A percentile compares a stretch with the other conserved stretches of the same genome.
Conservation (phyloP, 1,140 invertebrate genomes). For the Melitaea cinxia region DNA sequence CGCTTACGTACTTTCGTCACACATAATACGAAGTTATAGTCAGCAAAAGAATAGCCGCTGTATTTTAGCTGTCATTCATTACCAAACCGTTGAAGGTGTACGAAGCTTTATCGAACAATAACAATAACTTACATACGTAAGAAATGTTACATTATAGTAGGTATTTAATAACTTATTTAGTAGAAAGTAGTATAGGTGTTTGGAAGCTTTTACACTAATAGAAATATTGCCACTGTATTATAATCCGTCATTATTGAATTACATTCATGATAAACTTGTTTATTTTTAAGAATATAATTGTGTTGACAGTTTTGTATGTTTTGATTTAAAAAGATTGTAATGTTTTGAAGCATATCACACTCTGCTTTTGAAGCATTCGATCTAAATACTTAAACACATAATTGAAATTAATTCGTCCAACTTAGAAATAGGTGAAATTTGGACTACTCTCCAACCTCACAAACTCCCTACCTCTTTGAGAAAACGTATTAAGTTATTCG, state of each 20-base stretch:
- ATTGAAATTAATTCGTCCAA: slow-evolving; percentile 13
- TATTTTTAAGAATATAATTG: slow-evolving; percentile 45
- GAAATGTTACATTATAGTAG: slow-evolving; percentile 54
- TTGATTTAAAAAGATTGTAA: slow-evolving; percentile 23
- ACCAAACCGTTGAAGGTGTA: slow-evolving; percentile 38
- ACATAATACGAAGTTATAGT: slow-evolving; percentile 1
- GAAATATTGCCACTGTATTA: slow-evolving; percentile 70
- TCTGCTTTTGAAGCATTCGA: slow-evolving; percentile 14
- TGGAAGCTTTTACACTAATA: slow-evolving; percentile 78
- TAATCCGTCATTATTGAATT: slow-evolving; percentile 63
- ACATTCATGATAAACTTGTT: slow-evolving; percentile 40
- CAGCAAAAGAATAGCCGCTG: slow-evolving; percentile 11
- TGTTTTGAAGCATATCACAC: slow-evolving; percentile 27
- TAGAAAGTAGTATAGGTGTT: slow-evolving; percentile 69
- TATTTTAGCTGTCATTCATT: slow-evolving; percentile 23
- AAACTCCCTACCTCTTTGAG: too few relatives aligned
- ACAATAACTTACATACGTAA: slow-evolving; percentile 79
- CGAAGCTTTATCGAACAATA: slow-evolving; percentile 74
- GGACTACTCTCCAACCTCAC: background rate
- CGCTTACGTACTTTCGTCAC: background rate
- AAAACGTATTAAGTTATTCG: background rate
- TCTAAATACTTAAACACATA: slow-evolving; percentile 6
- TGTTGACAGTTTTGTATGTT: slow-evolving; percentile 61
- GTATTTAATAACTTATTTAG: slow-evolving; percentile 56
- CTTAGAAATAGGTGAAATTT: slow-evolving; percentile 8